A percentile compares a stretch with the other conserved stretches of the same genome.
phyloP scores from a whole-genome alignment of 1,140 invertebrate species.

The Papilio xuthus region DNA sequence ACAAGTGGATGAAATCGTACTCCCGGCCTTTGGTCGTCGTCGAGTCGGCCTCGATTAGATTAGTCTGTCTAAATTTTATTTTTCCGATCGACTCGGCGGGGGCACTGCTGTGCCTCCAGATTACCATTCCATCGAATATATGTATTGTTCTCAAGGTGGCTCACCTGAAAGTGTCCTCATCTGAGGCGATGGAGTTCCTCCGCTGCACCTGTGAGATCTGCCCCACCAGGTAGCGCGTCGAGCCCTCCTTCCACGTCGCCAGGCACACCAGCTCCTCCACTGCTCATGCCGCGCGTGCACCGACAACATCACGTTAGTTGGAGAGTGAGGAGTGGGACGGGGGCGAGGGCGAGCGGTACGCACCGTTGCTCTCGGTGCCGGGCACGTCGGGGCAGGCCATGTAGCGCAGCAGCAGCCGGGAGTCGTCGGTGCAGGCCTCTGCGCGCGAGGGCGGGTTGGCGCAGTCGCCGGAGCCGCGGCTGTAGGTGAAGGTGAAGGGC shows the following conservation, averaged over 20 bases:
- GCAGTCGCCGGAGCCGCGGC: constrained; percentile 92
- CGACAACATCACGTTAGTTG: no score
- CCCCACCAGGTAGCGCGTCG: constrained; percentile 92
- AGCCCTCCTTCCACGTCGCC: constrained; percentile 94
- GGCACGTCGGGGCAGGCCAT: constrained; percentile 95
- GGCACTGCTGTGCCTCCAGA: no score
- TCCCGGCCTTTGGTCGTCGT: no score
- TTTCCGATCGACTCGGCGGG: no score
- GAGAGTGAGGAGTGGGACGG: background rate
- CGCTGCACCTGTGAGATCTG: constrained; percentile 83
- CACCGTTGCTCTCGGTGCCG: constrained; percentile 92
- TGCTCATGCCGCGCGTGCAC: constrained; percentile 61
- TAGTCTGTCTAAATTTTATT: no score
- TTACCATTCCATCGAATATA: no score
- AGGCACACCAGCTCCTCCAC: constrained; percentile 93
- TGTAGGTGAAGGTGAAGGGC: constrained; percentile 92
- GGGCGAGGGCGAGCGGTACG: constrained; percentile 40
- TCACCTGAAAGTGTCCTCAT: constrained; percentile 83
- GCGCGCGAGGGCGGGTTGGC: constrained; percentile 91
- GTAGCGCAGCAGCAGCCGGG: constrained; percentile 91
- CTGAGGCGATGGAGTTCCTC: constrained; percentile 81
- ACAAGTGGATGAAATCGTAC: no score
- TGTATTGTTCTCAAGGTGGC: background rate
- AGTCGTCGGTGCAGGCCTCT: constrained; percentile 95
- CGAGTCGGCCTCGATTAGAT: no score